phyloP scores from a whole-genome alignment of 2,113 vertebrate species.

The Campylomormyrus numenius region DNA sequence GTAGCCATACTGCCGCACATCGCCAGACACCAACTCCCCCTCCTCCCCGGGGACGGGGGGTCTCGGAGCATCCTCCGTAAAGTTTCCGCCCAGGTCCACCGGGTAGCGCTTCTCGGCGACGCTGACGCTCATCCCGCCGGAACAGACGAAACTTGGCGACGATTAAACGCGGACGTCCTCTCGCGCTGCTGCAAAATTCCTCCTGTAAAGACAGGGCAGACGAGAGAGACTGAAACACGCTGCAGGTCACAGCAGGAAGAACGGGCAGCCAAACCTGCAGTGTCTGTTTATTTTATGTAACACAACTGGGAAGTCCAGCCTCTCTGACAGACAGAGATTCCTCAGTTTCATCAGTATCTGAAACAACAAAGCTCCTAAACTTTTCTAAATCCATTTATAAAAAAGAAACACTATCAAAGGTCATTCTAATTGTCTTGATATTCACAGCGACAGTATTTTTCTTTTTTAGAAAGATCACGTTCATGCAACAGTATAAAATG shows the following conservation, averaged over 20 bases:
- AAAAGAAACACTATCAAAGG: not conserved
- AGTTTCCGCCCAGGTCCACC: constrained; percentile 78
- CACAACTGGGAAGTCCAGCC: not conserved
- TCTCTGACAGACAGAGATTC: not conserved
- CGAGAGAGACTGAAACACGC: not conserved
- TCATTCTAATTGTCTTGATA: not conserved
- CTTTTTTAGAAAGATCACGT: not conserved
- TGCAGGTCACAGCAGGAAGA: not conserved
- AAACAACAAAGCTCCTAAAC: not conserved
- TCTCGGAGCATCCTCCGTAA: constrained; percentile 88
- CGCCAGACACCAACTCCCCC: constrained; percentile 68
- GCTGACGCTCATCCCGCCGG: constrained; percentile 64
- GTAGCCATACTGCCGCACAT: constrained; percentile 58
- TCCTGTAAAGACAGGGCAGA: constrained; percentile 56
- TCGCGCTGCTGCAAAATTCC: constrained; percentile 50
- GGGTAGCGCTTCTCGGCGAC: constrained; percentile 76
- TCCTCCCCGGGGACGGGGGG: constrained; percentile 94
- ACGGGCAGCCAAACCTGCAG: not conserved
- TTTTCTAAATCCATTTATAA: not conserved
- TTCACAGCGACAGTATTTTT: not conserved
- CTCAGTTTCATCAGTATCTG: not conserved
- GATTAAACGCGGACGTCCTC: constrained; percentile 61
- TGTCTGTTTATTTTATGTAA: not conserved
- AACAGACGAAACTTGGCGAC: constrained; percentile 44
- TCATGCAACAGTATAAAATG: not conserved